Percentiles rank a stretch among this genome's conserved stretches.
These are phyloP conservation scores for Mionectes olivaceus DNA, from an alignment of 2,797 vertebrate genomes.

Conservation along the genomic window DNA sequence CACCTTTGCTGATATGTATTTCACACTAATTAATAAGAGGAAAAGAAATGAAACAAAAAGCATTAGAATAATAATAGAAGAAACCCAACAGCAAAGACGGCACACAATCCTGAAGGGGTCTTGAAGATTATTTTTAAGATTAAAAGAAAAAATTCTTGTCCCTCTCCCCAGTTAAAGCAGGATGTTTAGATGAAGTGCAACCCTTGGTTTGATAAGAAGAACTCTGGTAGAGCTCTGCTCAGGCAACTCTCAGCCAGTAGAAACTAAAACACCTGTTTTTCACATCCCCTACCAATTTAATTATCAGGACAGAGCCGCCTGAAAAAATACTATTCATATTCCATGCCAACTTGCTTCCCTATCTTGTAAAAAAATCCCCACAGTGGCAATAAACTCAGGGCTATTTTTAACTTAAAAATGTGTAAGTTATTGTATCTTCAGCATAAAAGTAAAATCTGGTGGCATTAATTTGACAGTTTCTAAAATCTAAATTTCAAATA, in stretches of 20 bases:
- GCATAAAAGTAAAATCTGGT: not conserved
- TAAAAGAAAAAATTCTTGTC: not conserved
- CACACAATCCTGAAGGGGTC: not conserved
- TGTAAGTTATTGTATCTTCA: not conserved
- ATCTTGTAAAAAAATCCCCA: accelerated
- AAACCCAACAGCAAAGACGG: not conserved
- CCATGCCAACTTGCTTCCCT: not conserved
- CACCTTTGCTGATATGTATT: not conserved
- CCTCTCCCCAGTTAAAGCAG: not conserved
- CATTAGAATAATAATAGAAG: not conserved
- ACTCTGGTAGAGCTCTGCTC: not conserved
- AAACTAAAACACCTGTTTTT: not conserved
- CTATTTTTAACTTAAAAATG: not conserved
- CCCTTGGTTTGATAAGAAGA: not conserved
- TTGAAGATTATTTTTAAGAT: not conserved
- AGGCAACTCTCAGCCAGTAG: not conserved
- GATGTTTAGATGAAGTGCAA: not conserved
- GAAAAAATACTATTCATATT: not conserved
- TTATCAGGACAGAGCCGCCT: not conserved
- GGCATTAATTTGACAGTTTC: not conserved
- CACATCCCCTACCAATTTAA: not conserved
- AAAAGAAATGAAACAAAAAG: not conserved
- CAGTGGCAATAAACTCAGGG: not conserved
- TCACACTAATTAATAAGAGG: not conserved
- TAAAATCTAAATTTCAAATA: not conserved